These are phyloP conservation scores for Pipa parva DNA, from an alignment of 2,113 vertebrate species.

Conservation along the genomic window DNA sequence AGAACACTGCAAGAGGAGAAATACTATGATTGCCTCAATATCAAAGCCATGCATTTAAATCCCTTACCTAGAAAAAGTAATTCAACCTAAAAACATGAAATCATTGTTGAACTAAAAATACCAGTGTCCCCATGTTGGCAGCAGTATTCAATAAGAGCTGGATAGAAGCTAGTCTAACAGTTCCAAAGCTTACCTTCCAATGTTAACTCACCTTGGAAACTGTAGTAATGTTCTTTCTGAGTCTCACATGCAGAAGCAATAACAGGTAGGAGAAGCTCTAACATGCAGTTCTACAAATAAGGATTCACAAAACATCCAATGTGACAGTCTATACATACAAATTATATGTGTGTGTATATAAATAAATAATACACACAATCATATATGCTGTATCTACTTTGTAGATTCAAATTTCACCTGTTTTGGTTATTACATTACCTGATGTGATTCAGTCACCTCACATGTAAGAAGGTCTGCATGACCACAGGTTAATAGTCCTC, in stretches of 20 bases:
- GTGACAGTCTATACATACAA: no score
- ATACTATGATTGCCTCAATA: conserved; percentile 3
- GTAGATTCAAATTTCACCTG: no score
- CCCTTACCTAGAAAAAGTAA: neutral
- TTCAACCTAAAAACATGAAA: no score
- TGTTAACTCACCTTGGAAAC: conserved; percentile 72
- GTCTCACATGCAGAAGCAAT: conserved; percentile 63
- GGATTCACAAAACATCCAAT: neutral
- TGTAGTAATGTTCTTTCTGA: conserved; percentile 69
- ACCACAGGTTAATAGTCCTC: conserved; percentile 76
- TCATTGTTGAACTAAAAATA: no score
- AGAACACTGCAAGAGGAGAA: conserved; percentile 63
- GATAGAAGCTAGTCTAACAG: no score
- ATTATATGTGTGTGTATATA: no score
- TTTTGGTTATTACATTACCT: no score
- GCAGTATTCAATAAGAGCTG: no score
- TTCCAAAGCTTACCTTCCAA: neutral
- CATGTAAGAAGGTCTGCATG: conserved; percentile 60
- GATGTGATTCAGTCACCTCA: neutral
- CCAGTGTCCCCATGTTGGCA: no score
- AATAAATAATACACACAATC: no score
- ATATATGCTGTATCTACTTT: no score
- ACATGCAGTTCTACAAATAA: conserved; percentile 61
- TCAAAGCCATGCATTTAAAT: neutral
- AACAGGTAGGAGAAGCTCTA: conserved; percentile 67